Percentiles rank a stretch among this genome's conserved stretches.
Conservation (phyloP, 2,113 vertebrate species). For the Benitochromis conjunctus region DNA sequence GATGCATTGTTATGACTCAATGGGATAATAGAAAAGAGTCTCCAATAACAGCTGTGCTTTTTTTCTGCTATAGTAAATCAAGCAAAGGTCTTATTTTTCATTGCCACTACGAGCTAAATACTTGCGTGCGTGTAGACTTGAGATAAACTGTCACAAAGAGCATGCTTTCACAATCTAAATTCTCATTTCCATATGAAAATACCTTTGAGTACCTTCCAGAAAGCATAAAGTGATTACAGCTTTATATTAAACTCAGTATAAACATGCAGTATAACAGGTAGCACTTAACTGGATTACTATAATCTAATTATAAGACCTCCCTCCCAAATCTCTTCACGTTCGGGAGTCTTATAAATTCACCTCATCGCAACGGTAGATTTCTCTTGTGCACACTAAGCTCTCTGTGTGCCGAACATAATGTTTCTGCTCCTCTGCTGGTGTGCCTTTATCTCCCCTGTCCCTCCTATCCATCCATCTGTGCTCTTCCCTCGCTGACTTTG, state of each 20-base stretch:
- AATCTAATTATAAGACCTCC: conserved; percentile 16
- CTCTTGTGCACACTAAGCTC: background rate
- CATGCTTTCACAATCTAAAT: background rate
- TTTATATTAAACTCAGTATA: background rate
- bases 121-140: background rate
- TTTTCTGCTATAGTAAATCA: background rate
- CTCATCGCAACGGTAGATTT: background rate
- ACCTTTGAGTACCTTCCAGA: background rate
- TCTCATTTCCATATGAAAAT: background rate
- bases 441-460: background rate
- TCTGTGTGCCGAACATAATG: conserved; percentile 2
- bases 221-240: background rate
- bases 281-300: conserved; percentile 5
- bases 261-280: background rate
- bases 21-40: background rate
- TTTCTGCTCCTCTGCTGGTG: background rate
- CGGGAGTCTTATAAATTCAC: background rate
- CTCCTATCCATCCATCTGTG: conserved; percentile 49
- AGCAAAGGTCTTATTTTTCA: background rate
- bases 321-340: background rate
- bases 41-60: background rate
- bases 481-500: conserved; percentile 42
- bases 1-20: background rate
- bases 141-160: background rate
- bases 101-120: background rate